A percentile compares a stretch with the other conserved stretches of the same genome.
Conservation (phyloP, 2,888 invertebrate genomes). For the Oxystoma pomonae region DNA sequence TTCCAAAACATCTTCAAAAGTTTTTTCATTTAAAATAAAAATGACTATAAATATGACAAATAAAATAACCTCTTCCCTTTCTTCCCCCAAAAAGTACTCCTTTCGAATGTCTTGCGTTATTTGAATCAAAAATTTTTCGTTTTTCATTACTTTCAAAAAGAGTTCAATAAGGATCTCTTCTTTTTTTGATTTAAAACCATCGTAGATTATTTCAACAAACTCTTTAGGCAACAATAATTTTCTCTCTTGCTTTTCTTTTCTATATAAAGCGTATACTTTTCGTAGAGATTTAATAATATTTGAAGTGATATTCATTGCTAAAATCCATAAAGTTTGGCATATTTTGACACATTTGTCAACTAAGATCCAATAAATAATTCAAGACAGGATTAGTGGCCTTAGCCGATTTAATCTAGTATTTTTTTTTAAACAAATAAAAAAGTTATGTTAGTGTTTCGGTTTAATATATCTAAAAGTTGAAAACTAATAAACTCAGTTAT, state of each 20-base stretch:
- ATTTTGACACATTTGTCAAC: not conserved
- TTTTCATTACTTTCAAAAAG: conserved; percentile 32
- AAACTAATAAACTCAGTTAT: not conserved
- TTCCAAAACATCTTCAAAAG: conserved; percentile 27
- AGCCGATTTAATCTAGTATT: no score
- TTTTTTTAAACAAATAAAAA: no score
- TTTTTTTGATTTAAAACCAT: not conserved
- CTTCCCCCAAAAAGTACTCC: conserved; percentile 22
- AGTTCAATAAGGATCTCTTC: conserved; percentile 9
- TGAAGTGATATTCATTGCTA: not conserved
- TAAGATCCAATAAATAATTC: no score
- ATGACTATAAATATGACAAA: conserved; percentile 34
- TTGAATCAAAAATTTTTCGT: conserved; percentile 32
- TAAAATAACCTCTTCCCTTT: conserved; percentile 28
- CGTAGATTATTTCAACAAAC: not conserved
- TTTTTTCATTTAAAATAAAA: conserved; percentile 35
- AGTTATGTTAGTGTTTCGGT: not conserved
- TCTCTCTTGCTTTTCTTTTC: not conserved
- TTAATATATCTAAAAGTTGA: not conserved
- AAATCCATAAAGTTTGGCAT: not conserved
- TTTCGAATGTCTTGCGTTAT: conserved; percentile 29
- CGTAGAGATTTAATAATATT: not conserved
- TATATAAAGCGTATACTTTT: not conserved
- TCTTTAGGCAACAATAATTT: not conserved
- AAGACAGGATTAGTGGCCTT: no score